Evolutionary conservation across 1,140 invertebrate species (phyloP), one percentile per base, ranked within the genome.

Genomic region (Lineus longissimus): DNA sequence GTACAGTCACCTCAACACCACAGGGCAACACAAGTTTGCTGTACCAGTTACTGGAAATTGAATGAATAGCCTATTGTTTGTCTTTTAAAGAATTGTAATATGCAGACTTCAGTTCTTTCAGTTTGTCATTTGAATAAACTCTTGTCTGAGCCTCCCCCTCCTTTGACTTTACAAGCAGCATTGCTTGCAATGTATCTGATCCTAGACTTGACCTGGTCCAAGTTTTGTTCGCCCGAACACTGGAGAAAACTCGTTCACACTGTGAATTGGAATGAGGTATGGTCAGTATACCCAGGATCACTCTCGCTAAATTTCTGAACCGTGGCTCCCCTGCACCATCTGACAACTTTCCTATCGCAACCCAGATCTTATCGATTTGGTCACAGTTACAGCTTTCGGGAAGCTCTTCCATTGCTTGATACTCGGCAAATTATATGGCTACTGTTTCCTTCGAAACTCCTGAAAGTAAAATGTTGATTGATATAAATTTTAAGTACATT

Each of bases 231-330:
- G 64, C 64, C 41, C 68, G 13, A 22, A 70, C 68, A 61, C 59
- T 54, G 7, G 61, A 65, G 31, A 68, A 68, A 6, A 68, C 61
- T 13, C 65, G 29, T 23, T 70, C 68, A 55, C 68, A 64, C 22
- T 67, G 68, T 17, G 65, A 62, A 70, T 47, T 60, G 40, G 64
- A 61, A 40, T 67, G 68, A 22, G 68, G 65, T n/a, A 70, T 67
- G 1, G 47, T 55, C 22, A 70, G 47, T n/a, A 70, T 64, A 2
- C 68, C 63, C 40, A 27, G 36, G 55, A 70, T 70, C 7, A 70
- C 55, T 9, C 23, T 15, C 13, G 68, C 41, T 1, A 70, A 47
- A 7, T 62, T 56, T 36, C 15, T 36, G 15, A 36, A 36, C 33
- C 33, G 4, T 36, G 33, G 33, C 19, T 15, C 33, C 22, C 36